Evolutionary conservation across 2,113 vertebrate species (phyloP), one percentile per base, ranked within the genome.

Genomic region (Rhinopithecus roxellana): DNA sequence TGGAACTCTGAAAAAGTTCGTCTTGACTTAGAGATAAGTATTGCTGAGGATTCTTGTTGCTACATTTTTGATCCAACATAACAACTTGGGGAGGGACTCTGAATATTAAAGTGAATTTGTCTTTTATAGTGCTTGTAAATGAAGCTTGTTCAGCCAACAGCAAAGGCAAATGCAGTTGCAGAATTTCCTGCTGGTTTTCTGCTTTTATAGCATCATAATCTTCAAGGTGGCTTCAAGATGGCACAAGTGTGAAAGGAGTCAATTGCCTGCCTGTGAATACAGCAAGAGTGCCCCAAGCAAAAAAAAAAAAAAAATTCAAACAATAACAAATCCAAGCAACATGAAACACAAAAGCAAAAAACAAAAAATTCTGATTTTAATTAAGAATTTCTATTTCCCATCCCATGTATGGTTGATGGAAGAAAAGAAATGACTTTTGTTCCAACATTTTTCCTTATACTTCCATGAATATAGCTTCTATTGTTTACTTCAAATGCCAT

Each of bases 51-150:
- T 94, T 79, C 50, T 91, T 80, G 10, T 81, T 93, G 17, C 40
- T 67, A n/a, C 22, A 84, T 59, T 95, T 93, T 50, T 94, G 64
- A 67, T 30, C 48, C 64, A 45, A 52, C 64, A 79, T 40, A 80
- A 92, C 75, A 77, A 83, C 18, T n/a, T 74, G 10, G 20, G 25
- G 78, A 87, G 9, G 22, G 9, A 85, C 6, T 95, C 20, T 43
- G 18, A 86, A 90, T 92, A 50, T 80, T 89, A 75, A 70, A 70
- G 52, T n/a, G 80, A 89, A 90, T 80, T 94, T 96, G 13, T 69
- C 18, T 91, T 92, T 89, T 72, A 57, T 17, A 82, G 27, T 72
- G 20, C 25, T 82, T 89, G 10, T 83, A 50, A 70, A 52, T 6
- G 59, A 32, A 59, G 6, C 70, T 92, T 78, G 25, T 78, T 96